Conservation (phyloP, 2,888 invertebrate genomes). For the Punctoribates punctum region DNA sequence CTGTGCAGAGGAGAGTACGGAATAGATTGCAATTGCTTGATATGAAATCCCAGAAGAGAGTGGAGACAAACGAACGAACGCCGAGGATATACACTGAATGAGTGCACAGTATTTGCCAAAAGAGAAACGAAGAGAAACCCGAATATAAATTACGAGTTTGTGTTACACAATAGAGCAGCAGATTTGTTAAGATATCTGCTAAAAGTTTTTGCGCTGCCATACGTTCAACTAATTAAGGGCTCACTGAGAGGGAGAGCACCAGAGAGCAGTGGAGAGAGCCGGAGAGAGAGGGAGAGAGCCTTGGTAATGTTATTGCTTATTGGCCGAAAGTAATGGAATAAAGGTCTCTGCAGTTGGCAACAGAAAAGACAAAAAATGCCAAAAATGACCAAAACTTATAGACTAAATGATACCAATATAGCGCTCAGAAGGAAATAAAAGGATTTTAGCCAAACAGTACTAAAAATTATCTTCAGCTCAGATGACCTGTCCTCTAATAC, state of each 20-base stretch:
- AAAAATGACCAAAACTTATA: constrained; percentile 1
- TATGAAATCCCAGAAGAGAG: constrained; percentile 18
- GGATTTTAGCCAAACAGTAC: not conserved
- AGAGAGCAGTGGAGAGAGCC: not conserved
- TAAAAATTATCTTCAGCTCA: not conserved
- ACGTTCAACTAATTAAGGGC: constrained; percentile 14
- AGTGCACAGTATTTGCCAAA: not conserved
- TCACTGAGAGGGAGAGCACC: not conserved
- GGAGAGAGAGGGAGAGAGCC: not conserved
- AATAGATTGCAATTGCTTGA: not conserved
- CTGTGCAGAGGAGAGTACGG: not conserved
- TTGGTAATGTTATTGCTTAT: constrained; percentile 29
- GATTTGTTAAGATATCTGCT: constrained; percentile 15
- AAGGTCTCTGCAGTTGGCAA: constrained; percentile 11
- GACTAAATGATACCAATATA: not conserved
- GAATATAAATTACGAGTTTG: constrained; percentile 26
- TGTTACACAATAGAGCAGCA: constrained; percentile 2
- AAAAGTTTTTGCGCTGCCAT: not conserved
- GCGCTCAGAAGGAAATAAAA: not conserved
- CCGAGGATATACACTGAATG: not conserved
- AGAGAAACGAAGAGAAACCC: not conserved
- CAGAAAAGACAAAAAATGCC: constrained; percentile 1
- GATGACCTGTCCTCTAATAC: not conserved
- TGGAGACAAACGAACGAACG: not conserved
- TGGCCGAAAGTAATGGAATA: constrained; percentile 32